These are phyloP conservation scores for Halocynthia roretzi DNA, from an alignment of 23 tunicate species.

Conservation along the genomic window DNA sequence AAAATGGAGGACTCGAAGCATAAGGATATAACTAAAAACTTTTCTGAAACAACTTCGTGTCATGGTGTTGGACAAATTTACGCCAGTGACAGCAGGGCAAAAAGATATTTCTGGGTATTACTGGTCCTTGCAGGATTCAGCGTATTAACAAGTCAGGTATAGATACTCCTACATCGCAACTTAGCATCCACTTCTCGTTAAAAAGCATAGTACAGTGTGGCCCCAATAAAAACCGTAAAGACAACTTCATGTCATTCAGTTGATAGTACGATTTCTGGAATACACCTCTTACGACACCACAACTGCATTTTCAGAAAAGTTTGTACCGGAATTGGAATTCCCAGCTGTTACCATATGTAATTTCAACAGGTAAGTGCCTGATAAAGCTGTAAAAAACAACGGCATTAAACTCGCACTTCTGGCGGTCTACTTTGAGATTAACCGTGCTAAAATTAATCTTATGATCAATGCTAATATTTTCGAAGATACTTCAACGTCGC, in stretches of 20 bases:
- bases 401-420: too few species aligned
- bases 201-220: too few species aligned
- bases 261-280: constrained; percentile 1
- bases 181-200: too few species aligned
- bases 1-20: background rate
- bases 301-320: constrained; percentile 9
- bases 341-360: constrained; percentile 23
- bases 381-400: too few species aligned
- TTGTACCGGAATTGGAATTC: background rate
- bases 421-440: too few species aligned
- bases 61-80: constrained; percentile 16
- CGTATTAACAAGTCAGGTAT: constrained; percentile 1
- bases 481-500: background rate
- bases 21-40: background rate
- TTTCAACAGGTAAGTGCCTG: constrained; percentile 15
- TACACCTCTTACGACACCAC: constrained; percentile 1
- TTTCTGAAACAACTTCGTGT: constrained; percentile 23
- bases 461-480: too few species aligned
- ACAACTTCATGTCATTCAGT: background rate
- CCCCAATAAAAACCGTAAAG: too few species aligned
- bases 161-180: background rate
- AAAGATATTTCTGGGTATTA: constrained; percentile 13
- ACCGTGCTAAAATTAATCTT: too few species aligned
- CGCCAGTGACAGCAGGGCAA: constrained; percentile 5
- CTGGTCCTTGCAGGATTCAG: background rate